phyloP scores from a whole-genome alignment of 2,113 vertebrate genomes.

The Sceloporus undulatus region DNA sequence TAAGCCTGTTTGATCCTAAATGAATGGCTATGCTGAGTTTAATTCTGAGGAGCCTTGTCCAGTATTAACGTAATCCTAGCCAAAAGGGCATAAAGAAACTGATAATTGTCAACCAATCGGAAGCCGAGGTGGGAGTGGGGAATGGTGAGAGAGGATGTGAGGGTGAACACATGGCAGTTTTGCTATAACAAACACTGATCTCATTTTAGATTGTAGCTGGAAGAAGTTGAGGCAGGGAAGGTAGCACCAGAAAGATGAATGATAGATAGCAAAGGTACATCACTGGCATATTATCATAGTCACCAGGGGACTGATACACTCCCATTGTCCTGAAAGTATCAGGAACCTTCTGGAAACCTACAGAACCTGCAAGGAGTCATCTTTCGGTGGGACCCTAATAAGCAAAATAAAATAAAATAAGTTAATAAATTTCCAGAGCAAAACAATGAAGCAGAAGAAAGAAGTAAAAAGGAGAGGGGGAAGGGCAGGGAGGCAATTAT shows the following conservation, averaged over 20 bases:
- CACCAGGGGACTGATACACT: background rate
- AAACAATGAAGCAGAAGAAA: conserved; percentile 3
- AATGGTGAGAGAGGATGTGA: no score
- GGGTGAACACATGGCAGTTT: background rate
- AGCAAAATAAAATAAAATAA: background rate
- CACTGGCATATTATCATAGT: background rate
- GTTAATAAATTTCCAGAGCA: background rate
- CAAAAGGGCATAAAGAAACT: background rate
- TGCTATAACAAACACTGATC: background rate
- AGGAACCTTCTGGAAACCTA: conserved; percentile 32
- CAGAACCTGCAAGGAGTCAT: no score
- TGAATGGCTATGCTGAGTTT: background rate
- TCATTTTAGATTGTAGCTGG: conserved; percentile 14
- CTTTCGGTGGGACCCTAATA: no score
- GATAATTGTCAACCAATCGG: conserved; percentile 4
- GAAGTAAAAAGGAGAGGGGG: background rate
- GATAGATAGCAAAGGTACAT: background rate
- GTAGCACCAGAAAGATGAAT: background rate
- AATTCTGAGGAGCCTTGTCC: background rate
- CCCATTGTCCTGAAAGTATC: fast-evolving
- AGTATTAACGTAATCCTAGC: background rate
- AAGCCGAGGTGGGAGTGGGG: no score
- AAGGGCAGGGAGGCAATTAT: background rate
- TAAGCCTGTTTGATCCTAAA: conserved; percentile 1
- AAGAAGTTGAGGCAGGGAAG: background rate